Percentiles rank a stretch among this genome's conserved stretches.
Evolutionary conservation across 2,888 invertebrate species (phyloP).

Genomic region (Ethmia dodecea): DNA sequence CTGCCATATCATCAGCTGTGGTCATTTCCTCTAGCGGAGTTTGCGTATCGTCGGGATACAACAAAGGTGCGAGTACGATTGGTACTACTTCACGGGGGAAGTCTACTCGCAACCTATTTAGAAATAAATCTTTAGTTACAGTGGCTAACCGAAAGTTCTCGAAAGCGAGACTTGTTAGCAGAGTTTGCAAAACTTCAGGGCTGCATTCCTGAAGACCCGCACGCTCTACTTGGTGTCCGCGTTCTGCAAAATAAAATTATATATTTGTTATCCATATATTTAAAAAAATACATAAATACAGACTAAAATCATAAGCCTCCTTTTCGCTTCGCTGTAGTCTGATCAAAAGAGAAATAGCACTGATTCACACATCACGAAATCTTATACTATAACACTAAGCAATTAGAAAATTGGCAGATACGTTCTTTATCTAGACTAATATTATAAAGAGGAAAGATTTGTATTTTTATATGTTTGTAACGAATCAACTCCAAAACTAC

Average conservation of each 20-base stretch:
- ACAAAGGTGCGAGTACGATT: slow-evolving; percentile 90
- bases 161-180: slow-evolving; percentile 81
- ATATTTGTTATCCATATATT: too few relatives aligned
- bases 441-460: too few relatives aligned
- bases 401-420: too few relatives aligned
- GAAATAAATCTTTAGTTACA: slow-evolving; percentile 88
- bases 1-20: slow-evolving; percentile 78
- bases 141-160: slow-evolving; percentile 81
- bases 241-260: slow-evolving; percentile 60
- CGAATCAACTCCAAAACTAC: too few relatives aligned
- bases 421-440: too few relatives aligned
- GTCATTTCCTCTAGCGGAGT: slow-evolving; percentile 80
- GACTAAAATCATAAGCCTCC: too few relatives aligned
- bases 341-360: too few relatives aligned
- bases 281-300: too few relatives aligned
- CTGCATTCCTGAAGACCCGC: slow-evolving; percentile 94
- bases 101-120: slow-evolving; percentile 88
- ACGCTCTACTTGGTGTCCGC: slow-evolving; percentile 82
- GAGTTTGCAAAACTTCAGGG: slow-evolving; percentile 91
- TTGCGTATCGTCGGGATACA: slow-evolving; percentile 88
- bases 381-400: too few relatives aligned
- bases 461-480: too few relatives aligned
- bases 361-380: too few relatives aligned
- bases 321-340: too few relatives aligned
- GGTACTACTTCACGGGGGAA: slow-evolving; percentile 94